Evolutionary conservation across 1,140 invertebrate species (phyloP).

Genomic region (Cherax quadricarinatus): DNA sequence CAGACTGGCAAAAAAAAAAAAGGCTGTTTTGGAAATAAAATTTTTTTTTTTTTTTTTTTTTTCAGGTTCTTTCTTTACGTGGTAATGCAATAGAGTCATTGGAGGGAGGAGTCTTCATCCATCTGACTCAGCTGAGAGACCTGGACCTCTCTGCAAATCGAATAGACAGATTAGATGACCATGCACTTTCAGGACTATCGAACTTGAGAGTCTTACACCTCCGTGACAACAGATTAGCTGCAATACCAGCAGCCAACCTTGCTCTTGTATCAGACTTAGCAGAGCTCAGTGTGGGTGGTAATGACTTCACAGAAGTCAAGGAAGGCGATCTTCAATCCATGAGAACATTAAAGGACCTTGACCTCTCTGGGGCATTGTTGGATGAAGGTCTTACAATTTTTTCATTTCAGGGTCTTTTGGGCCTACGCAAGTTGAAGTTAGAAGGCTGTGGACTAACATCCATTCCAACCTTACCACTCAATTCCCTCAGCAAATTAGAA

Average conservation of each 20-base stretch:
- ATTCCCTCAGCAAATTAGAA: constrained; percentile 64
- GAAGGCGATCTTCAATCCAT: constrained; percentile 59
- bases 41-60: neutral
- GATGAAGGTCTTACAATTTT: constrained; percentile 46
- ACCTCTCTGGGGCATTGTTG: constrained; percentile 61
- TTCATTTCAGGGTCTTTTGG: constrained; percentile 59
- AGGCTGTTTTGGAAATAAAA: neutral
- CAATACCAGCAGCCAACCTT: constrained; percentile 63
- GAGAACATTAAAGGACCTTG: constrained; percentile 59
- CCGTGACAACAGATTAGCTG: constrained; percentile 54
- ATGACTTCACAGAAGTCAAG: constrained; percentile 58
- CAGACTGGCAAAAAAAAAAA: neutral
- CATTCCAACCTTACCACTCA: constrained; percentile 66
- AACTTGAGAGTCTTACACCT: constrained; percentile 66
- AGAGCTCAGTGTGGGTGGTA: constrained; percentile 67
- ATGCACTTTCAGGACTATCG: constrained; percentile 51
- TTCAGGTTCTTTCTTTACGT: constrained; percentile 68
- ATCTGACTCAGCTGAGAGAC: constrained; percentile 60
- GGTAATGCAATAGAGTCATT: constrained; percentile 62
- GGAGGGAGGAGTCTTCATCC: constrained; percentile 56
- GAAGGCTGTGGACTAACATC: constrained; percentile 62
- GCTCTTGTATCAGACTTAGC: constrained; percentile 67
- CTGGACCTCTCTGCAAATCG: constrained; percentile 71
- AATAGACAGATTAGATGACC: constrained; percentile 57
- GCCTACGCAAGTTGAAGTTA: constrained; percentile 56